Evolutionary conservation across 2,888 invertebrate genomes (phyloP), one percentile per base, ranked within the genome.

Genomic region (Argyresthia albistria): DNA sequence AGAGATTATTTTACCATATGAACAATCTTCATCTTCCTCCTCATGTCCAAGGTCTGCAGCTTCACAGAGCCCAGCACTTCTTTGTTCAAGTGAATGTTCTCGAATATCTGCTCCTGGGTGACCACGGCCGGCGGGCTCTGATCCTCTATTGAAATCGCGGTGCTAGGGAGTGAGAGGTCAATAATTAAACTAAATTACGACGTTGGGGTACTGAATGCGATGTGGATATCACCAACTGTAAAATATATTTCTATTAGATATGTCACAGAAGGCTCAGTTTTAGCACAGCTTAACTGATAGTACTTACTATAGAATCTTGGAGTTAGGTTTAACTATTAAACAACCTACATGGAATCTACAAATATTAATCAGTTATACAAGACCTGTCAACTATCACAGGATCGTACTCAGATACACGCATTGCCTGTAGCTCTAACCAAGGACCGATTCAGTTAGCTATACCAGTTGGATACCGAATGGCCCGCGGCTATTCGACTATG

Each of bases 51-150:
- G 2, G 96, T 95, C 67, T 96, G 95, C 65, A 94, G 91, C 66
- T 95, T 95, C 10, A 97, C 95, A 46, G 93, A 94, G 58, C 93
- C 93, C 57, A 97, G 84, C 0, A 97, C 95, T 76, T 97, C 97
- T 73, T 97, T 97, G 76, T 97, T 97, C 37, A 97, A 80, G 59
- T 94, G 92, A 56, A 97, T 93, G 67, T 96, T 97, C 76, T 96
- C 96, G 69, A 94, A 94, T 59, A 97, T 95, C 80, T 96, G 95
- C 68, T 96, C 96, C 69, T 96, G 94, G 0, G 92, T 92, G 59
- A 93, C 92, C 56, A 88, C 80, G 43, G 81, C 80, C 61, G 90
- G 89, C 58, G 75, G 77, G 1, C 67, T 71, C 25, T 25, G 25
- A 35, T 95, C 95, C 56, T 95, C 95, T 73, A 94, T 89, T 1